Conservation (phyloP, 2,888 invertebrate species). For the Metacarcinus magister region DNA sequence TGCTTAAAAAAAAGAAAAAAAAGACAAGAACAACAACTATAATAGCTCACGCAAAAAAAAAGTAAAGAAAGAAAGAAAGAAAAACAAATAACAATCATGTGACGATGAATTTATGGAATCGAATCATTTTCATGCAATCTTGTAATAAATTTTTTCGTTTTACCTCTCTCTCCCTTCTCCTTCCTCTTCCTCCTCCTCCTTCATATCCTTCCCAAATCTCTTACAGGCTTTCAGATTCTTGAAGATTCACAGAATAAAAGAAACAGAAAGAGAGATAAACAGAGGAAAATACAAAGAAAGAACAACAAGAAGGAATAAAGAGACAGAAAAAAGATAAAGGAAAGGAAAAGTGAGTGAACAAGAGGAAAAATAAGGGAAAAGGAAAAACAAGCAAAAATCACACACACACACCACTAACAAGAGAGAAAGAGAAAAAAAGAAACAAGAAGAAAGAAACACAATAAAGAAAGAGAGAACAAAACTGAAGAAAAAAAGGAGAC, state of each 20-base stretch:
- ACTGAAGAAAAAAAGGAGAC: background rate
- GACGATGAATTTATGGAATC: background rate
- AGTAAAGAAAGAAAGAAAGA: background rate
- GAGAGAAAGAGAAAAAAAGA: background rate
- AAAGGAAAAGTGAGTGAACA: background rate
- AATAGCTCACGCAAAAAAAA: background rate
- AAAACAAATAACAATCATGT: background rate
- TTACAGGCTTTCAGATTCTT: background rate
- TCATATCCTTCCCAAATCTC: background rate
- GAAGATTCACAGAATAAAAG: background rate
- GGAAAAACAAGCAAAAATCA: background rate
- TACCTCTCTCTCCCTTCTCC: no score
- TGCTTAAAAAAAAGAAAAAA: background rate
- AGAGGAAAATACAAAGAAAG: background rate
- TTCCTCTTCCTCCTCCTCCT: no score
- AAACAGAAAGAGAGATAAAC: background rate
- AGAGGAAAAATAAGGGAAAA: background rate
- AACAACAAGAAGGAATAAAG: background rate
- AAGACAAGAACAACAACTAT: background rate
- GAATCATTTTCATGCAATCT: background rate
- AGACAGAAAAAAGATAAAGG: background rate
- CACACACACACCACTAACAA: no score
- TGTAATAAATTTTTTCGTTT: background rate
- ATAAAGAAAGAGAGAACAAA: background rate
- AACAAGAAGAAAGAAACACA: background rate